Percentiles rank a stretch among this genome's conserved stretches.
These are phyloP conservation scores for Patiria pectinifera DNA, from an alignment of 53 echinoderm and acorn worm genomes.

Conservation along the genomic window DNA sequence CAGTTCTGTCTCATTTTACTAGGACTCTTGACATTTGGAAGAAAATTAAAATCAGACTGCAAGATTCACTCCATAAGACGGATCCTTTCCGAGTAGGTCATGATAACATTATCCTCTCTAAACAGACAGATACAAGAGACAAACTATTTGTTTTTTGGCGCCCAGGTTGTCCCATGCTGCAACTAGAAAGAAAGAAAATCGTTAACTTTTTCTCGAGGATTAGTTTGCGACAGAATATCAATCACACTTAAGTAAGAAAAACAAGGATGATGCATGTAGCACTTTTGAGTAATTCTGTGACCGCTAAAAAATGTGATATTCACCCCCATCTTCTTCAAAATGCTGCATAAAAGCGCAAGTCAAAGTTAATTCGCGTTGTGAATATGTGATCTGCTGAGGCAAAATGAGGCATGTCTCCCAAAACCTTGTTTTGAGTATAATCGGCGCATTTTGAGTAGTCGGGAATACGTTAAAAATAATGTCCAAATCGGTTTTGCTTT, in stretches of 20 bases:
- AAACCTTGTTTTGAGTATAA: no score
- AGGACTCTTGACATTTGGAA: no score
- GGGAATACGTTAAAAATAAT: no score
- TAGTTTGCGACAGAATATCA: not conserved
- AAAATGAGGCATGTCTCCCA: no score
- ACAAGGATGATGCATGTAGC: not conserved
- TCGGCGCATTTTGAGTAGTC: no score
- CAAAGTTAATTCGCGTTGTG: no score
- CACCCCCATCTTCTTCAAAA: no score
- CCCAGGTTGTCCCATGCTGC: not conserved
- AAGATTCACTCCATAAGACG: not conserved
- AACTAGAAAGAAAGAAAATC: not conserved
- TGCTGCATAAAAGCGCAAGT: no score
- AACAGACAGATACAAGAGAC: not conserved
- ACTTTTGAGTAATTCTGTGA: not conserved
- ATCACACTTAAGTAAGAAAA: not conserved
- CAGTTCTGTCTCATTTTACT: no score
- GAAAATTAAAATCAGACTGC: not conserved
- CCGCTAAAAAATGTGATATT: not conserved
- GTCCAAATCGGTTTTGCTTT: no score
- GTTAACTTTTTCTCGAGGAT: not conserved
- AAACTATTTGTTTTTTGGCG: not conserved
- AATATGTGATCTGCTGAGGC: no score
- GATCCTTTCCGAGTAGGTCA: not conserved
- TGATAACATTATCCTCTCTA: not conserved